phyloP scores from a whole-genome alignment of 1,140 invertebrate genomes.

The Diorhabda carinulata region DNA sequence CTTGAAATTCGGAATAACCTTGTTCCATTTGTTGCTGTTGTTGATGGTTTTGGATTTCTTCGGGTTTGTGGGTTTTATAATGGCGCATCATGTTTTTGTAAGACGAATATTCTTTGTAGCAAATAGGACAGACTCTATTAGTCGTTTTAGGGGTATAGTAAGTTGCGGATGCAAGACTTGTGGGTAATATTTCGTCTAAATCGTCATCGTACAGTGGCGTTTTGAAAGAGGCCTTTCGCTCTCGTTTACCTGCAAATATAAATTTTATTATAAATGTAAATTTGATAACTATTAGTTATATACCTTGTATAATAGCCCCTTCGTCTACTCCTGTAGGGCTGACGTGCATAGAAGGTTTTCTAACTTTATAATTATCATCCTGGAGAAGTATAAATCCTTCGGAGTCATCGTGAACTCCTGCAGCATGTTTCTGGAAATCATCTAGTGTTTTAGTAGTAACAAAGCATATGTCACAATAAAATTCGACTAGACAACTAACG shows the following conservation, averaged over 20 bases:
- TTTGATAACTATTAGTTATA: too few relatives aligned
- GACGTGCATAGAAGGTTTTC: conserved; percentile 22
- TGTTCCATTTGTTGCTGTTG: background rate
- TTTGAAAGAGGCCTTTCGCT: conserved; percentile 24
- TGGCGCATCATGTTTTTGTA: conserved; percentile 56
- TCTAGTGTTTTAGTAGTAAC: conserved; percentile 33
- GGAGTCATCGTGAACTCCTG: conserved; percentile 37
- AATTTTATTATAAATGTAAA: conserved; percentile 2
- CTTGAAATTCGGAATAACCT: background rate
- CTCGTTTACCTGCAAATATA: conserved; percentile 17
- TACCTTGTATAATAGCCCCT: conserved; percentile 5
- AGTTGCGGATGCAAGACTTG: conserved; percentile 1
- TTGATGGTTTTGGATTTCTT: too few relatives aligned
- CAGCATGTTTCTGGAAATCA: conserved; percentile 37
- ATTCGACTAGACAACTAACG: conserved; percentile 37
- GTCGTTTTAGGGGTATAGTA: background rate
- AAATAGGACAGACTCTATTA: conserved; percentile 47
- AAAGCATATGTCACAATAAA: conserved; percentile 43
- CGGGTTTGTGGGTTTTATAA: conserved; percentile 49
- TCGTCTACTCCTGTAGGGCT: conserved; percentile 7
- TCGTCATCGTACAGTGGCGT: conserved; percentile 21
- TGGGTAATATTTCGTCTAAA: conserved; percentile 10
- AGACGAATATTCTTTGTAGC: conserved; percentile 52
- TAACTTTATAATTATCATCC: conserved; percentile 34
- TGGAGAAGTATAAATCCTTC: conserved; percentile 38